These are phyloP conservation scores for Busseola fusca DNA, from an alignment of 2,888 invertebrate species.

Conservation along the genomic window DNA sequence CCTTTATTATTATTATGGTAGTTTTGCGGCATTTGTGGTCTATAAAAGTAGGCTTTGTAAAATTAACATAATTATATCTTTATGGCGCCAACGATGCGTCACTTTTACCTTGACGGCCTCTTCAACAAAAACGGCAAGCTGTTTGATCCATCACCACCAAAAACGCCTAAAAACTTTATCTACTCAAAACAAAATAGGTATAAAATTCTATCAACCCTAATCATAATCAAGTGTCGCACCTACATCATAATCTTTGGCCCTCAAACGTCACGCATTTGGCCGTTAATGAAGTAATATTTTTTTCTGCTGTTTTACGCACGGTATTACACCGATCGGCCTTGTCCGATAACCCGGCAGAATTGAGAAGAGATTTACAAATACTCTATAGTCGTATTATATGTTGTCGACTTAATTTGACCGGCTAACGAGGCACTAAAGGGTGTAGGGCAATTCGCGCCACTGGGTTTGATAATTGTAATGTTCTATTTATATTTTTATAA, in stretches of 20 bases:
- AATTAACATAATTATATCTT: slow-evolving; percentile 34
- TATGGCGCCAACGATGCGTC: slow-evolving; percentile 37
- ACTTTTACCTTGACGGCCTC: slow-evolving; percentile 26
- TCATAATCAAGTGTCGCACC: slow-evolving; percentile 39
- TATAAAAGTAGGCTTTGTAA: slow-evolving; percentile 12
- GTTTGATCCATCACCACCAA: slow-evolving; percentile 2
- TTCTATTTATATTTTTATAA: slow-evolving; percentile 50
- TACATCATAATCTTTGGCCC: slow-evolving; percentile 68
- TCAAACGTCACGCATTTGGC: slow-evolving; percentile 73
- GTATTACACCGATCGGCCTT: slow-evolving; percentile 78
- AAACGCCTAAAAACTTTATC: slow-evolving; percentile 7
- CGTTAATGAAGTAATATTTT: slow-evolving; percentile 82
- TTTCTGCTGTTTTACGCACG: slow-evolving; percentile 80
- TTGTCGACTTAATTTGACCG: slow-evolving; percentile 62
- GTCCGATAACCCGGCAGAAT: slow-evolving; percentile 72
- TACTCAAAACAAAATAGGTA: slow-evolving; percentile 6
- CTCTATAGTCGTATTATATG: slow-evolving; percentile 18
- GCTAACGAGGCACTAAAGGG: slow-evolving; percentile 76
- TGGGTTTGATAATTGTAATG: slow-evolving; percentile 50
- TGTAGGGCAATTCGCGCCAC: slow-evolving; percentile 65
- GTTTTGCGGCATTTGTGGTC: not conserved
- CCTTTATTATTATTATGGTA: not conserved
- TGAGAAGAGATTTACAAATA: slow-evolving; percentile 69
- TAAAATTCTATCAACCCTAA: slow-evolving; percentile 12
- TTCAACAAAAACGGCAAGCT: slow-evolving; percentile 13